Evolutionary conservation across 2,113 vertebrate species (phyloP), one percentile per base, ranked within the genome.

Genomic region (Perognathus longimembris): DNA sequence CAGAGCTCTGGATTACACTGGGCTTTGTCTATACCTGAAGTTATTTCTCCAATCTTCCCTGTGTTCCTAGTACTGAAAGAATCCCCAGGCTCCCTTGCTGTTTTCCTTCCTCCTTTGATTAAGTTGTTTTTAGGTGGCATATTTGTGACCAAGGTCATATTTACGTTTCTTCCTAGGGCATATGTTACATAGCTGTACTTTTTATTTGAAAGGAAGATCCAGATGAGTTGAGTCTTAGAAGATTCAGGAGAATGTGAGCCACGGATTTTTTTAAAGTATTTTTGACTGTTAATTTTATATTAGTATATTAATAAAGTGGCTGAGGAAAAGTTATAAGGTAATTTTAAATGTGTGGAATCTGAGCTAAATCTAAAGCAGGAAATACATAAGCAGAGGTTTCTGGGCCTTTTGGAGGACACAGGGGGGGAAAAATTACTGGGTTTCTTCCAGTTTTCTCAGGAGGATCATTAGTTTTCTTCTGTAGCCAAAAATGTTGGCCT

Each of bases 91-190:
- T 57, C 64, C 79, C 36, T 77, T 0, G 50, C 50, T 73, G 38
- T 78, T 96, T 92, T 34, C 71, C 64, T 88, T 86, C 79, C 69
- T 63, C 50, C 28, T 34, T 83, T 76, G 67, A 78, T 79, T 90
- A 89, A 84, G 76, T 90, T 92, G 74, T 26, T 89, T 88, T 78
- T 64, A 88, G 75, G 40, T 75, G 88, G 85, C 80, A 54, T 81
- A 71, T 71, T 89, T 85, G 83, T 86, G 92, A 90, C 70, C 98
- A 98, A 98, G 97, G 97, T 98, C 97, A 96, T 93, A 83, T 90
- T 82, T 94, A 91, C 76, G 32, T 97, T 97, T 97, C 93, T 97
- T 93, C 81, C 30, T 91, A 87, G 86, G 69, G 36, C 57, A 59
- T 67, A 70, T 90, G 45, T 88, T 93, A 28, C 67, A 59, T 59